phyloP scores from a whole-genome alignment of 2,797 vertebrate genomes.

The Graptemys geographica region DNA sequence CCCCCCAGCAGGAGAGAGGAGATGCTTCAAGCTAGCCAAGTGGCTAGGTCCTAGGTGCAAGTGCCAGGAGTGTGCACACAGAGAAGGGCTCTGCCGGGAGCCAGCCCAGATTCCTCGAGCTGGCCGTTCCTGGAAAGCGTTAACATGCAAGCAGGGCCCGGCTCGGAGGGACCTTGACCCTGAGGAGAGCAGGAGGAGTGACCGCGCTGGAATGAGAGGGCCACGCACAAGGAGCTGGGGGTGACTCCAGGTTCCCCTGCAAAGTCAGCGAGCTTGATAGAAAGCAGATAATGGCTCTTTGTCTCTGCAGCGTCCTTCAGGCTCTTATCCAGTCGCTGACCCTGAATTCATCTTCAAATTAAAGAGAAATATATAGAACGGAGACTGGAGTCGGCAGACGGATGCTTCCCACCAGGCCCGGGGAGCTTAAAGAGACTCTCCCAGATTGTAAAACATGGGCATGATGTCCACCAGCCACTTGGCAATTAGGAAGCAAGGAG shows the following conservation, averaged over 20 bases:
- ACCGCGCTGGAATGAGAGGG: conserved; percentile 71
- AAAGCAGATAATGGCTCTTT: conserved; percentile 6
- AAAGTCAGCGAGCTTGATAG: neutral
- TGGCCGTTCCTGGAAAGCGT: neutral
- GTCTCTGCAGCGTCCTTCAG: conserved; percentile 13
- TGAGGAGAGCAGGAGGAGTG: conserved; percentile 39
- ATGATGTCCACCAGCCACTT: neutral
- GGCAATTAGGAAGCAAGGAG: neutral
- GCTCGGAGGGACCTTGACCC: conserved; percentile 18
- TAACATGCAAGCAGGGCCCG: conserved; percentile 30
- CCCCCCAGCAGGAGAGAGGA: too few species aligned
- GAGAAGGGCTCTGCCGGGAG: neutral
- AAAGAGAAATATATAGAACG: neutral
- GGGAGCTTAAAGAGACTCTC: conserved; percentile 8
- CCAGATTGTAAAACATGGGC: neutral
- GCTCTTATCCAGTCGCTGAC: neutral
- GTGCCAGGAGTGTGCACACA: neutral
- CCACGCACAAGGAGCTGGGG: neutral
- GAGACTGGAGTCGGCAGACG: neutral
- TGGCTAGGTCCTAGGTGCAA: too few species aligned
- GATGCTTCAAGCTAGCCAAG: too few species aligned
- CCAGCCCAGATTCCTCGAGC: neutral
- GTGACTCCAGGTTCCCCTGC: neutral
- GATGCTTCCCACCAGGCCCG: neutral
- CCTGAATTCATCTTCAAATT: conserved; percentile 33